phyloP scores from a whole-genome alignment of 2,113 vertebrate genomes.

The Cinclus cinclus region DNA sequence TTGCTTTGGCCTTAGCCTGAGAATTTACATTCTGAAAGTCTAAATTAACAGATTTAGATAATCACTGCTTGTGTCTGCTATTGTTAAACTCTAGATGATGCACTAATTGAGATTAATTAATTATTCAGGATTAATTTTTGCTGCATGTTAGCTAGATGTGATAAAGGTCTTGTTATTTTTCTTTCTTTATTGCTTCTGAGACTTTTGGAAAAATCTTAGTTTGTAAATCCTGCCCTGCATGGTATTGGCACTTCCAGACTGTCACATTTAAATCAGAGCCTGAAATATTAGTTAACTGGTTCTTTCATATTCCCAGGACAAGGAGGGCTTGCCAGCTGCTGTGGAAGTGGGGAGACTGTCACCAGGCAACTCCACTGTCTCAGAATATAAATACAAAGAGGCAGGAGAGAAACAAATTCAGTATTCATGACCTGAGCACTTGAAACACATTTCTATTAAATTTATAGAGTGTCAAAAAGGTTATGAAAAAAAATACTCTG shows the following conservation, averaged over 20 bases:
- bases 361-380: slow-evolving; percentile 58
- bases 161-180: not conserved
- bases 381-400: slow-evolving; percentile 24
- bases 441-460: slow-evolving; percentile 43
- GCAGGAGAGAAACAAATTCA: slow-evolving; percentile 25
- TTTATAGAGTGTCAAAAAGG: slow-evolving; percentile 42
- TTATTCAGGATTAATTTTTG: not conserved
- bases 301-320: slow-evolving; percentile 15
- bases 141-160: not conserved
- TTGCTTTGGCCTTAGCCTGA: slow-evolving; percentile 9
- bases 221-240: not conserved
- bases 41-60: not conserved
- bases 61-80: not conserved
- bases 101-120: not conserved
- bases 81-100: not conserved
- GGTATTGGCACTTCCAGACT: not conserved
- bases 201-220: slow-evolving; percentile 19
- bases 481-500: slow-evolving; percentile 11
- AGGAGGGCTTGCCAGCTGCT: slow-evolving; percentile 53
- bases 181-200: not conserved
- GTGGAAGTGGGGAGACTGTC: slow-evolving; percentile 47
- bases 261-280: slow-evolving; percentile 29
- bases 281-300: slow-evolving; percentile 60
- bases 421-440: slow-evolving; percentile 28
- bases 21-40: slow-evolving; percentile 30